These are phyloP conservation scores for Vanessa atalanta DNA, from an alignment of 1,140 invertebrate genomes.

Conservation along the genomic window DNA sequence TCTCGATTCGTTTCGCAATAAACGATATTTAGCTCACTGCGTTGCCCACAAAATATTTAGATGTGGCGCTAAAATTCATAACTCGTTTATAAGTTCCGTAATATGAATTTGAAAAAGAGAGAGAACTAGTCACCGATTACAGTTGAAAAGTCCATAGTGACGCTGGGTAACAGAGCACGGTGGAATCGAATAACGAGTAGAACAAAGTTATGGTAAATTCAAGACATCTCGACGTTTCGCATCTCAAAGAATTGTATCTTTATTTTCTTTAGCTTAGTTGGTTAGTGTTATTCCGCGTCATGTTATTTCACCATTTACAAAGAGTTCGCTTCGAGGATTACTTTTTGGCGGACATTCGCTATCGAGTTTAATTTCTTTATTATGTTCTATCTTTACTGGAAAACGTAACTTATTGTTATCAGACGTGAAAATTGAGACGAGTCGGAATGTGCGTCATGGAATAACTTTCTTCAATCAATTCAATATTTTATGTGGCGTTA, in stretches of 20 bases:
- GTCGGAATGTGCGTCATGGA: no score
- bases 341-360: not conserved
- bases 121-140: conserved; percentile 18
- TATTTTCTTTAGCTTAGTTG: conserved; percentile 11
- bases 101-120: conserved; percentile 29
- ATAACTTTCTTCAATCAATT: no score
- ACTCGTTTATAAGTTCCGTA: conserved; percentile 37
- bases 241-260: conserved; percentile 13
- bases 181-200: conserved; percentile 4
- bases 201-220: conserved; percentile 10
- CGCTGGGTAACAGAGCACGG: conserved; percentile 9
- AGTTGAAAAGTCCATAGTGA: conserved; percentile 25
- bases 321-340: conserved; percentile 1
- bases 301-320: conserved; percentile 1
- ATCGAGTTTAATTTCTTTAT: not conserved
- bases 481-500: no score
- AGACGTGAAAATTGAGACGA: no score
- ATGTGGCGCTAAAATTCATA: conserved; percentile 33
- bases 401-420: no score
- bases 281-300: not conserved
- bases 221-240: conserved; percentile 8
- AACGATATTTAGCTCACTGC: conserved; percentile 22
- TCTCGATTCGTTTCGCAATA: conserved; percentile 18
- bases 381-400: not conserved
- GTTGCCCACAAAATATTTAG: conserved; percentile 3